Conservation (phyloP, 1,140 invertebrate species). For the Bombus superbus region DNA sequence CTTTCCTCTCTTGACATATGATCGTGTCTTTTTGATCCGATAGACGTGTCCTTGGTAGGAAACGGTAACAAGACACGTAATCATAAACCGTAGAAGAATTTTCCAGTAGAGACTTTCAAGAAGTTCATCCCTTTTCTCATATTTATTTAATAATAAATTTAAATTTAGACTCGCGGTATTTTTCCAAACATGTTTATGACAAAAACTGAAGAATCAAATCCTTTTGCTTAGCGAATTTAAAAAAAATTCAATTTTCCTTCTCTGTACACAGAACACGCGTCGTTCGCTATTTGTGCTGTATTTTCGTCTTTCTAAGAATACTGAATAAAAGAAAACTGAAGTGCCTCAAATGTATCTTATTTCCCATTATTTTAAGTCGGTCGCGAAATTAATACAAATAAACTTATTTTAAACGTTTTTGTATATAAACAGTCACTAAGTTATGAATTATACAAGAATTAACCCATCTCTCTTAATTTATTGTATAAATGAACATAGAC, state of each 20-base stretch:
- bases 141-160: constrained; percentile 55
- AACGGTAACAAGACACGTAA: constrained; percentile 22
- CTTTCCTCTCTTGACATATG: constrained; percentile 56
- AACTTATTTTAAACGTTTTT: neutral
- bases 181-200: neutral
- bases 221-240: neutral
- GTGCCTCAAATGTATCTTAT: too few relatives aligned
- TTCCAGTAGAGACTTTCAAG: constrained; percentile 21
- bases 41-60: constrained; percentile 43
- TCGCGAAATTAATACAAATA: too few relatives aligned
- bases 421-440: too few relatives aligned
- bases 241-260: too few relatives aligned
- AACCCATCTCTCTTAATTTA: neutral
- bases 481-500: too few relatives aligned
- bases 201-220: neutral
- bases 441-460: neutral
- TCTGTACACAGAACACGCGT: neutral
- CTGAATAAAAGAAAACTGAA: neutral
- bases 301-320: neutral
- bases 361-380: too few relatives aligned
- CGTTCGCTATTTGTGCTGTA: neutral
- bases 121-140: constrained; percentile 31
- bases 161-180: neutral
- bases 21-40: constrained; percentile 58
- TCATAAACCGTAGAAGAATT: constrained; percentile 52